These are phyloP conservation scores for Chionoecetes opilio DNA, from an alignment of 1,140 invertebrate genomes.

Conservation along the genomic window DNA sequence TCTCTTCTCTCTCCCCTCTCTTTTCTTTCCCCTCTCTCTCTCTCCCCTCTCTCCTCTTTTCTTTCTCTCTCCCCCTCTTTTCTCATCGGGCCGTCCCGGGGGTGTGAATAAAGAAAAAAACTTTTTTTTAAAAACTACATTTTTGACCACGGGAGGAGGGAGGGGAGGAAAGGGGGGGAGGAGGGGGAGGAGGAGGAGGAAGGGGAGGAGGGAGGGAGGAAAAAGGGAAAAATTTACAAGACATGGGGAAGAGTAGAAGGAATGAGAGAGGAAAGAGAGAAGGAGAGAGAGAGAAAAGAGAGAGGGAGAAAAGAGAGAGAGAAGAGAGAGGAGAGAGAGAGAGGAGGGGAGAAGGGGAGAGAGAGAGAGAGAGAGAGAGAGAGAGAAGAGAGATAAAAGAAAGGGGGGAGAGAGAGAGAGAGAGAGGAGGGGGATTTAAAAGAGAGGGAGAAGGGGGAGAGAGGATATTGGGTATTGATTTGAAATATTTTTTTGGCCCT, in stretches of 20 bases:
- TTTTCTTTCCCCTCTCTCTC: slow-evolving; percentile 32
- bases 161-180: not conserved
- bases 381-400: not conserved
- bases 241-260: not conserved
- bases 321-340: slow-evolving; percentile 3
- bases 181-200: not conserved
- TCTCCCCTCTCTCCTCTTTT: not conserved
- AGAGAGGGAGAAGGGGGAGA: no score
- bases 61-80: not conserved
- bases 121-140: not conserved
- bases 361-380: not conserved
- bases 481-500: no score
- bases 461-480: no score
- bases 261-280: not conserved
- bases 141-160: not conserved
- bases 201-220: not conserved
- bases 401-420: not conserved
- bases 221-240: not conserved
- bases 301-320: not conserved
- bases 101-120: no score
- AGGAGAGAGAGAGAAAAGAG: not conserved
- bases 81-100: not conserved
- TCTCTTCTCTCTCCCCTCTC: not conserved
- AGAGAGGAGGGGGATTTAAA: not conserved
- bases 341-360: not conserved